Base-by-base conservation (phyloP, 2,888 invertebrate species). In the Eristalis intricaria region DNA sequence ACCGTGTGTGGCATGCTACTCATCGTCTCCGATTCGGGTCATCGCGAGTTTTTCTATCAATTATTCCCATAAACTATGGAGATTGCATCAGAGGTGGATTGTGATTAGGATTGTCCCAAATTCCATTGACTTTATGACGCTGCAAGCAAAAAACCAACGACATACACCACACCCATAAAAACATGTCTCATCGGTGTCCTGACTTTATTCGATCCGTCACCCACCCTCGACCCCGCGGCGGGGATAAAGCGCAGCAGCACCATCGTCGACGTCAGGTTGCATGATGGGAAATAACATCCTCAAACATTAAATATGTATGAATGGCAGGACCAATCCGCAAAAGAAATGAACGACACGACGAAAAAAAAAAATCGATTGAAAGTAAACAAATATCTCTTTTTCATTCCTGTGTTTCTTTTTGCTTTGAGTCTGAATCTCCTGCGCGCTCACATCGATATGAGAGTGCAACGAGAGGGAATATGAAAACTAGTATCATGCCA, bases 401-500 rank as follows among this genome's bases (percentile, higher is more conserved):
- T 58, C 11, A 26, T 19, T 61, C 50, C 23, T 63, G 8, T 32
- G 29, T 63, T 40, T 60, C n/a, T n/a, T 69, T 35, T 81, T 58
- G 19, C 69, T 60, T 56, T 65, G 29, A n/a, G 22, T 60, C 7
- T 58, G 2, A 29, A 61, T 76, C 61, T 70, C 61, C n/a, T 11
- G 26, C 26, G 26, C 26, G 15, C 58, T 22, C 35, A 74, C 73
- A 74, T 69, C 64, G 50, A 73, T 81, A 77, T 77, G 68, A 77
- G 60, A 85, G 69, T 73, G 77, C 82, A 82, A 70, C 77, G 40
- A 50, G 29, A 73, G 82, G 64, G 77, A 76, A 80, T 86, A 86
- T 86, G 77, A 78, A 78, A 83, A 78, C 69, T 83, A 79, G 78
- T 82, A 86, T 86, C 86, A 86, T 86, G 78, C 65, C 83, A 86